phyloP scores from a whole-genome alignment of 2,888 invertebrate species.

The Microchrysa polita region DNA sequence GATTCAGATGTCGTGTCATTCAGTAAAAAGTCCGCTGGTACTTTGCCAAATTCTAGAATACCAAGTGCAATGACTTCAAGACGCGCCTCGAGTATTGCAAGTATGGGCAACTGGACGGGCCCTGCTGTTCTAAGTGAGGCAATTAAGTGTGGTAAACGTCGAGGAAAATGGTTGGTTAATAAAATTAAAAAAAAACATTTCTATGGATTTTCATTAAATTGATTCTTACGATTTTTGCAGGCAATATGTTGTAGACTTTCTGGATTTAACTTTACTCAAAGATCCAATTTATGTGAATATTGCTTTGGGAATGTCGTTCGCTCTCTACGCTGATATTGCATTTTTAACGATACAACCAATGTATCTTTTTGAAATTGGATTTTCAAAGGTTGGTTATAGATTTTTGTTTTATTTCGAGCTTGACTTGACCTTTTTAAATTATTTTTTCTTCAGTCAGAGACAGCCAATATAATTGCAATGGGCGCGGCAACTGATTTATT shows the following conservation, averaged over 20 bases:
- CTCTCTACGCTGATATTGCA: conserved; percentile 74
- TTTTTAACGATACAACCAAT: conserved; percentile 77
- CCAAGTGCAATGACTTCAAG: conserved; percentile 46
- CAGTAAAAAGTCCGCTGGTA: conserved; percentile 8
- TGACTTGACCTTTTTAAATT: background rate
- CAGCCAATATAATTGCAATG: conserved; percentile 75
- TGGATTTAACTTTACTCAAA: conserved; percentile 72
- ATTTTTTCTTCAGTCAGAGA: conserved; percentile 65
- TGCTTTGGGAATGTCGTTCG: conserved; percentile 74
- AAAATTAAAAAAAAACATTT: too few species aligned
- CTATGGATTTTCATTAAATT: background rate
- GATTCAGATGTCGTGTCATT: background rate
- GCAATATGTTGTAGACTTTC: conserved; percentile 69
- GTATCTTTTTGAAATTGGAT: conserved; percentile 61
- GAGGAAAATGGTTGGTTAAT: conserved; percentile 46
- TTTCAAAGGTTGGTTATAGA: conserved; percentile 56
- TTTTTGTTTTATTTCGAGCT: conserved; percentile 9
- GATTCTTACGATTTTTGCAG: conserved; percentile 54
- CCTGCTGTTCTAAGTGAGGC: conserved; percentile 59
- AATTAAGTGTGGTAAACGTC: conserved; percentile 57
- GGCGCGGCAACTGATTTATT: conserved; percentile 75
- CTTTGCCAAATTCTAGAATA: conserved; percentile 29
- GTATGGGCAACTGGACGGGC: conserved; percentile 63
- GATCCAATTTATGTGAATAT: conserved; percentile 75
- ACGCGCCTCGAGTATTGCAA: conserved; percentile 61